These are phyloP conservation scores for Entomobrya proxima DNA, from an alignment of 2,888 invertebrate species.

Conservation along the genomic window DNA sequence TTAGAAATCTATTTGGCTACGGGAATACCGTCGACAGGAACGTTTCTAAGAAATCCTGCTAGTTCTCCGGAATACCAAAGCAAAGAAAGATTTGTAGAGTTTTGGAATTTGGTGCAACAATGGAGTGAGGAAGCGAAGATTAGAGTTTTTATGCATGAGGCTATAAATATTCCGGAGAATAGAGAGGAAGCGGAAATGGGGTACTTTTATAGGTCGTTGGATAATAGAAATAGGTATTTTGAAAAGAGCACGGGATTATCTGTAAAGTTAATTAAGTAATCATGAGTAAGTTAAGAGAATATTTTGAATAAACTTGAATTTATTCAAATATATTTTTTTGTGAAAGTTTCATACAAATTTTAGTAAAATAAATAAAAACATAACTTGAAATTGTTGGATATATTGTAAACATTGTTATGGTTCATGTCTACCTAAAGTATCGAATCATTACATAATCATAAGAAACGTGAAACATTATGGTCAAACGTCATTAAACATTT, in stretches of 20 bases:
- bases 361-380: too few species aligned
- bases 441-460: too few species aligned
- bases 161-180: not conserved
- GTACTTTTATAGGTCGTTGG: not conserved
- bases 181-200: not conserved
- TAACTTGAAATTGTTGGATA: too few species aligned
- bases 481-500: too few species aligned
- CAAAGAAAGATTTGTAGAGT: not conserved
- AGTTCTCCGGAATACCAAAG: not conserved
- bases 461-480: too few species aligned
- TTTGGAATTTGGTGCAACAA: not conserved
- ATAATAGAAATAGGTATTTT: conserved; percentile 8
- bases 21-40: not conserved
- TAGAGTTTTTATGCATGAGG: conserved; percentile 27
- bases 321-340: not conserved
- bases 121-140: not conserved
- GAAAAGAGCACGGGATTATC: not conserved
- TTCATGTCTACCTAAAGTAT: too few species aligned
- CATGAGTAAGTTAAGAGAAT: not conserved
- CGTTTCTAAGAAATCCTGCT: not conserved
- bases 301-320: not conserved
- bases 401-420: too few species aligned
- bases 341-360: not conserved
- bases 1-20: conserved; percentile 7
- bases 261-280: conserved; percentile 7